phyloP scores from a whole-genome alignment of 2,888 invertebrate genomes.

The Netelia inedita region DNA sequence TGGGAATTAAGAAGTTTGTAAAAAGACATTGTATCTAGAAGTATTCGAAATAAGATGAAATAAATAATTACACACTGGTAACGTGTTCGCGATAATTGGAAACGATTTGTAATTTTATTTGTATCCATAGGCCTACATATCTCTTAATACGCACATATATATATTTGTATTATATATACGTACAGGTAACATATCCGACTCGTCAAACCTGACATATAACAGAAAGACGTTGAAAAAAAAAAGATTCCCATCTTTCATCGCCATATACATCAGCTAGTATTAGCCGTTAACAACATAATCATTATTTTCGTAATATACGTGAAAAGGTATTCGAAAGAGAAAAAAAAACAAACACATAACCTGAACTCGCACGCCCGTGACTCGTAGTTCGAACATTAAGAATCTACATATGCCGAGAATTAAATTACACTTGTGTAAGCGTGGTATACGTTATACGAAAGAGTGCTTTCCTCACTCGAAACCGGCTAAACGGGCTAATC shows the following conservation, averaged over 20 bases:
- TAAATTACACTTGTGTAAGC: constrained; percentile 48
- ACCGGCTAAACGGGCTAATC: constrained; percentile 75
- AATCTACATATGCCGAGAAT: constrained; percentile 54
- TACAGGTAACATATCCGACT: constrained; percentile 18
- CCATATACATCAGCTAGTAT: constrained; percentile 32
- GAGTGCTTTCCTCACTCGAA: constrained; percentile 65
- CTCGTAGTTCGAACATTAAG: constrained; percentile 50
- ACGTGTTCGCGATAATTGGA: constrained; percentile 57
- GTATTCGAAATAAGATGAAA: constrained; percentile 28
- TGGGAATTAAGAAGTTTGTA: constrained; percentile 15
- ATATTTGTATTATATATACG: neutral
- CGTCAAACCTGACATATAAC: constrained; percentile 56
- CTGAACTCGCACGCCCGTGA: constrained; percentile 19
- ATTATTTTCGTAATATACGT: constrained; percentile 48
- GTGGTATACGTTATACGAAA: constrained; percentile 7
- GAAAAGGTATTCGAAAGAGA: constrained; percentile 8
- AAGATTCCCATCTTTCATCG: constrained; percentile 46
- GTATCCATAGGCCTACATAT: constrained; percentile 14
- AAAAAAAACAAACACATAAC: constrained; percentile 1
- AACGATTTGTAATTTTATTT: constrained; percentile 63
- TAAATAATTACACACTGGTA: constrained; percentile 56
- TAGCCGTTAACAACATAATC: constrained; percentile 53
- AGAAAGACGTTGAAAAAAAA: constrained; percentile 31
- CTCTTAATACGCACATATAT: neutral
- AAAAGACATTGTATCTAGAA: constrained; percentile 4